Conservation (phyloP, 1,140 invertebrate species). For the Apis laboriosa region DNA sequence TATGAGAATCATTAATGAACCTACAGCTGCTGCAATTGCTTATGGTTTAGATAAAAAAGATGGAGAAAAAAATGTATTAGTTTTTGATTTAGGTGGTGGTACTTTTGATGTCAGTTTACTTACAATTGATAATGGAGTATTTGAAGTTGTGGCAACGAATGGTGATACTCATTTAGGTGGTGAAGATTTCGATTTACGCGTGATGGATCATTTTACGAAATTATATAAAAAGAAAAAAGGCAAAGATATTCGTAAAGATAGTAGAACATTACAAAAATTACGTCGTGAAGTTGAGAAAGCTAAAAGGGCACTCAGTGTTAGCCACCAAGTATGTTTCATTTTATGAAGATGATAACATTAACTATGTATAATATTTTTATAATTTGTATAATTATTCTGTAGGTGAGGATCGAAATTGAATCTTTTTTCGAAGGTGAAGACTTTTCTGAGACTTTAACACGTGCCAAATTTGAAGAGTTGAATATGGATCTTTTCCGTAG, state of each 20-base stretch:
- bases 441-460: constrained; percentile 99
- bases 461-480: constrained; percentile 99
- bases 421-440: constrained; percentile 99
- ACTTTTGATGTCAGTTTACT: constrained; percentile 99
- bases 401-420: constrained; percentile 98
- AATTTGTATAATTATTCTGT: constrained; percentile 6
- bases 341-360: neutral
- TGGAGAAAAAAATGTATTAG: constrained; percentile 99
- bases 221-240: constrained; percentile 99
- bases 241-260: constrained; percentile 97
- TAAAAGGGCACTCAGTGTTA: constrained; percentile 96
- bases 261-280: constrained; percentile 97
- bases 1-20: constrained; percentile 99
- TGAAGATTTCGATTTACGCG: constrained; percentile 99
- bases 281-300: constrained; percentile 98
- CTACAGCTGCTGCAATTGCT: constrained; percentile 99
- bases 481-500: constrained; percentile 99
- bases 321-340: constrained; percentile 87
- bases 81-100: constrained; percentile 99
- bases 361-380: neutral
- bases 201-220: constrained; percentile 99
- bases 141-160: constrained; percentile 97
- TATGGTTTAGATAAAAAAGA: constrained; percentile 99
- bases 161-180: constrained; percentile 99
- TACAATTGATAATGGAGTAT: constrained; percentile 99